Evolutionary conservation across 2,113 vertebrate genomes (phyloP), one percentile per base, ranked within the genome.

Genomic region (Zeus faber): DNA sequence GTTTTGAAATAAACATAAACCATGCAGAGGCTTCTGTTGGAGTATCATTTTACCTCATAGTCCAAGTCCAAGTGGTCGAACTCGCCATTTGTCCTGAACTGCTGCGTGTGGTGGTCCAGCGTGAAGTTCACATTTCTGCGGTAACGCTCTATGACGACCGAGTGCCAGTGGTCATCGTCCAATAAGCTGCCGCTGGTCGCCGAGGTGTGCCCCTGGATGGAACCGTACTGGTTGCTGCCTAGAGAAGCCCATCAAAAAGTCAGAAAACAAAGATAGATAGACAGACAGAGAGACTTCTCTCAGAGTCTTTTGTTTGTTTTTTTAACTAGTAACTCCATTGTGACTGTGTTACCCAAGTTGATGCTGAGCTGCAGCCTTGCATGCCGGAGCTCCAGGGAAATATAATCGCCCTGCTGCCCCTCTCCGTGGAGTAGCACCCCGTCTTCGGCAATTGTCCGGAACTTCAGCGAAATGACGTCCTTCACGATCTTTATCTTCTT

Each of bases 81-180:
- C 72, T 98, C 97, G 4, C 97, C 96, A 1, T 98, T 99, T 49
- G 96, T 97, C 72, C 96, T 91, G 85, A 99, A 97, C 54, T 92
- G 92, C 72, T 95, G 92, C 6, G 84, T 72, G 61, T 94, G 91
- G 18, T 93, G 89, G 85, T 98, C 96, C 43, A 99, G 81, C 0
- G 95, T 98, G 58, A 98, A 95, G 72, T 98, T 98, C 25, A 99
- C 89, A 35, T 92, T 95, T 5, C 96, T 91, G 0, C 94, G 91
- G 5, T 95, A 91, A 13, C 97, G 94, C 53, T 96, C 91, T 0
- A 99, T 91, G 58, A 88, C 47, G n/a, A 98, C 90, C 0, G 91
- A 88, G 76, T 99, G 97, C 97, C 97, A 98, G 67, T 98, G 95
- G 70, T 95, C 93, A 11, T 99, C 97, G 0, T 99, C 97, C 75